A percentile compares a stretch with the other conserved stretches of the same genome.
Evolutionary conservation across 1,140 invertebrate genomes (phyloP).

Genomic region (Acyrthosiphon pisum): DNA sequence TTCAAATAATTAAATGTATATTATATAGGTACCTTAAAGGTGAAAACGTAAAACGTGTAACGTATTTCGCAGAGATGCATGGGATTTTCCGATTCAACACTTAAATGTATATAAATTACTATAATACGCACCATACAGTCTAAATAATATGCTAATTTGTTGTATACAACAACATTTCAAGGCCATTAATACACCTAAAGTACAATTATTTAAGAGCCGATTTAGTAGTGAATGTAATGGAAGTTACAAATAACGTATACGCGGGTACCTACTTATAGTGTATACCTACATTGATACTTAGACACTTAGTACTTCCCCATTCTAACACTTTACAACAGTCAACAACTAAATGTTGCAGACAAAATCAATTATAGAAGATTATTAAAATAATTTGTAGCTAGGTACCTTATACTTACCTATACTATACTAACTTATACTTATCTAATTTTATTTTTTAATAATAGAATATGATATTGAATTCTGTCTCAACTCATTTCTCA

Average conservation of each 20-base stretch:
- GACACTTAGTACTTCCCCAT: background rate
- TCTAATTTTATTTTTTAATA: background rate
- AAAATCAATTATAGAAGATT: background rate
- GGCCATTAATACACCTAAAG: background rate
- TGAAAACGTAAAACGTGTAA: background rate
- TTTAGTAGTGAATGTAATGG: conserved; percentile 16
- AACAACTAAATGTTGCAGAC: background rate
- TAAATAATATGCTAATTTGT: background rate
- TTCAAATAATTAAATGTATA: background rate
- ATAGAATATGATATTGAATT: background rate
- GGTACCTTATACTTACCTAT: background rate
- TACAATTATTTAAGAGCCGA: background rate
- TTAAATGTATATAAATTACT: background rate
- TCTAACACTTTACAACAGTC: background rate
- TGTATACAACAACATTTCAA: background rate
- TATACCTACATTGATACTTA: background rate
- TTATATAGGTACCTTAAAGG: background rate
- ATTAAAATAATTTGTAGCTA: background rate
- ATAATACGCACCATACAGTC: background rate
- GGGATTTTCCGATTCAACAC: background rate
- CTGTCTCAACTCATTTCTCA: background rate
- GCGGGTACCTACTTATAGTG: background rate
- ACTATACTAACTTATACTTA: background rate
- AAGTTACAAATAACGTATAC: background rate
- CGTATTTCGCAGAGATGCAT: background rate